Conservation (phyloP, 2,797 vertebrate genomes). For the Parauchenoglanis ngamensis region DNA sequence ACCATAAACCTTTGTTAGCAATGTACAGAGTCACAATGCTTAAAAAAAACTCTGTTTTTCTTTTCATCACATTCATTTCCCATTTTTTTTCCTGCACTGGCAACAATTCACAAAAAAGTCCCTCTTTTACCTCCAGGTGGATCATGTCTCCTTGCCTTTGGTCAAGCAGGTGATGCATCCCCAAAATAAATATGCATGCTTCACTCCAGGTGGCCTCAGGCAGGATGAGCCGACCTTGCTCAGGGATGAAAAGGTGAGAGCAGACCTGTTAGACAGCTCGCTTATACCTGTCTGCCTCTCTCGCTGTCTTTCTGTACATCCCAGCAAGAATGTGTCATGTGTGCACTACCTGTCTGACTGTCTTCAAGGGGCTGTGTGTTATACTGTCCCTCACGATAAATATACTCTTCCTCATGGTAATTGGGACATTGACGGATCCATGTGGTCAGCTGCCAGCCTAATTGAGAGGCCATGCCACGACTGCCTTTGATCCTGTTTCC, state of each 20-base stretch:
- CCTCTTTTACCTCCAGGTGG: constrained; percentile 2
- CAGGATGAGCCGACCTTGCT: constrained; percentile 54
- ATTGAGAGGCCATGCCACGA: not conserved
- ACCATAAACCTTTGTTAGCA: not conserved
- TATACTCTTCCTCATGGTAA: constrained; percentile 1
- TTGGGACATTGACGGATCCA: constrained; percentile 30
- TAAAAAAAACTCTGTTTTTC: not conserved
- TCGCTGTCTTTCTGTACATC: constrained; percentile 16
- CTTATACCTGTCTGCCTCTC: not conserved
- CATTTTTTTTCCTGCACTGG: not conserved
- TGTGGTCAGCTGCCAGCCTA: constrained; percentile 16
- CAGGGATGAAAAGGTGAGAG: constrained; percentile 34
- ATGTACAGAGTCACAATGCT: not conserved
- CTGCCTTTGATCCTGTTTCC: constrained; percentile 38
- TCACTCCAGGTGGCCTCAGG: constrained; percentile 48
- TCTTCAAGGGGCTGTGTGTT: constrained; percentile 20
- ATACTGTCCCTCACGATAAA: not conserved
- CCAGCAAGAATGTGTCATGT: not conserved
- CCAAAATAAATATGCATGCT: constrained; percentile 48
- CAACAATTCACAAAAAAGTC: constrained; percentile 14
- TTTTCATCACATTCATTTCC: constrained; percentile 1
- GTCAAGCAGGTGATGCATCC: constrained; percentile 33
- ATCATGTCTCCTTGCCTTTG: constrained; percentile 26
- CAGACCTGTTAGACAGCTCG: constrained; percentile 16
- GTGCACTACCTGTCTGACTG: constrained; percentile 23